Conservation (phyloP, 2,113 vertebrate species). For the Nesoenas mayeri region DNA sequence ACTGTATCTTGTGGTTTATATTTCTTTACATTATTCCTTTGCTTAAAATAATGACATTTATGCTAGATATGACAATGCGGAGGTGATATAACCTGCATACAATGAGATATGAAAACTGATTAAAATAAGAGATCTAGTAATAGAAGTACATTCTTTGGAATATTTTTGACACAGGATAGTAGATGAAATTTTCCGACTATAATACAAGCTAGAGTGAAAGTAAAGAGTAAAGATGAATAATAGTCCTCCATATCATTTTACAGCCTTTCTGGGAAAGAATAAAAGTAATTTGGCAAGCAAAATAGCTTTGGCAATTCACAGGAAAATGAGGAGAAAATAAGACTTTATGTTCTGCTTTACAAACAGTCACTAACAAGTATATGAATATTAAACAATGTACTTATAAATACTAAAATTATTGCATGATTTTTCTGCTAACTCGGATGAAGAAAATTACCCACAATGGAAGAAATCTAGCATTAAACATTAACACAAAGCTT, state of each 20-base stretch:
- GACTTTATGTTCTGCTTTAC: conserved; percentile 25
- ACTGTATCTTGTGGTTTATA: background rate
- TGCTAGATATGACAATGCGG: background rate
- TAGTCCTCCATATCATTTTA: background rate
- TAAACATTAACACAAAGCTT: background rate
- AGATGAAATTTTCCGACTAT: background rate
- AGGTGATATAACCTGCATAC: background rate
- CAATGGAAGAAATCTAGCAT: background rate
- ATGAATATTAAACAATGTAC: background rate
- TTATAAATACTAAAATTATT: background rate
- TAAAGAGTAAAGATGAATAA: background rate
- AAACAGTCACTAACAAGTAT: background rate
- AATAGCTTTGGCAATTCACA: conserved; percentile 1
- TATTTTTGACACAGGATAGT: conserved; percentile 11
- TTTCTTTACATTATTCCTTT: background rate
- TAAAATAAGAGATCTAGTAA: background rate
- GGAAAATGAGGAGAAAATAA: conserved; percentile 34
- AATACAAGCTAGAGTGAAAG: background rate
- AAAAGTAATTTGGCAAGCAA: background rate
- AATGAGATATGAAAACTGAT: background rate
- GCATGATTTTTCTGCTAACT: background rate
- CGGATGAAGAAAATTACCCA: background rate
- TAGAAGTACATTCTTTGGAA: background rate
- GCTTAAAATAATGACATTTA: conserved; percentile 9
- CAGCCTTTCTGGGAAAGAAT: background rate